Evolutionary conservation across 2,888 invertebrate genomes (phyloP), one percentile per base, ranked within the genome.

Genomic region (Papilio elwesi): DNA sequence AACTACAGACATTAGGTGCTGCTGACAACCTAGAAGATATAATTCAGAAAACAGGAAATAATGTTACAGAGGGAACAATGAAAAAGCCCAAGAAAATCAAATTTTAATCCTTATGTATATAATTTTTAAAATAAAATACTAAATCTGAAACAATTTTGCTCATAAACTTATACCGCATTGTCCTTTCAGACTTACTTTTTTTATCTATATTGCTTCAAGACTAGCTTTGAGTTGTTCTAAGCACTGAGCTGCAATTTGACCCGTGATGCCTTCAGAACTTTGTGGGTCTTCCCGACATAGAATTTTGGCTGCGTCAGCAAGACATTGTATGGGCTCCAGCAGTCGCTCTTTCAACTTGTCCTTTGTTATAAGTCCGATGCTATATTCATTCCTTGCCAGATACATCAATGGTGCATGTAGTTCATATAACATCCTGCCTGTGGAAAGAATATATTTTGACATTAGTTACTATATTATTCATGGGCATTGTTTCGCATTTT

Each of bases 381-480:
- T 94, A 81, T 95, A 96, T 74, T 95, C 95, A 77, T 94, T 96
- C 78, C 95, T 95, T 0, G 97, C 96, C 76, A 97, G 81, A 78
- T 96, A 94, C 85, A 97, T 95, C 10, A 97, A 82, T 0, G 97
- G 97, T 0, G 96, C 96, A 82, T 98, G 97, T 13, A 97, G 88
- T 85, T 98, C 98, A 83, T 97, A 98, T 38, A 97, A 85, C 80
- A 96, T 95, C 92, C 97, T 95, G 12, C 97, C 97, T 95, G 84
- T 0, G 78, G 6, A 38, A 4, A 38, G 38, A 59, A n/a, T n/a
- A n/a, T 7, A 43, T 0, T 4, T 43, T 43, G 0, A 43, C 43
- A 0, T 5, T 43, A 43, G 43, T 43, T 43, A 5, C 43, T 4
- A 0, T 43, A 43, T 2, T 26, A 26, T 26, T 1, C 4, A 26